Conservation (phyloP, 2,888 invertebrate genomes). For the Alloplasta piceator region DNA sequence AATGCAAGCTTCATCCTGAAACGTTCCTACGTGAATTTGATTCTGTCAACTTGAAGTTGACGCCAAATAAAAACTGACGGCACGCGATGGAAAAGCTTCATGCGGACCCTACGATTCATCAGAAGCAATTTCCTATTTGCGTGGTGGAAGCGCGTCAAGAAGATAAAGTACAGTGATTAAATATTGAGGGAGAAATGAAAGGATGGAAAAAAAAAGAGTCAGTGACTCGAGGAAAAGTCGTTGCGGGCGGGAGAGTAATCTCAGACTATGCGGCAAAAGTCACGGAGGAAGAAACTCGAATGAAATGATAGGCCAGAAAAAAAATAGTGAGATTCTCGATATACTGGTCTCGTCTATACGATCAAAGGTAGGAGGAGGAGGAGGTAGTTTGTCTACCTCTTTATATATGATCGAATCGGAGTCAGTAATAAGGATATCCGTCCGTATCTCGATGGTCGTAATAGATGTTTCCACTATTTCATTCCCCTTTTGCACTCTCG, state of each 20-base stretch:
- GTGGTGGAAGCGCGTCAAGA: too few relatives aligned
- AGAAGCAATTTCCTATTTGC: too few relatives aligned
- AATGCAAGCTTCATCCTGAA: too few relatives aligned
- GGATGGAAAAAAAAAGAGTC: constrained; percentile 54
- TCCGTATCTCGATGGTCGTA: constrained; percentile 53
- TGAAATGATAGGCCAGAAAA: background rate
- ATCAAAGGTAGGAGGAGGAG: background rate
- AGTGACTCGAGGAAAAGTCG: constrained; percentile 41
- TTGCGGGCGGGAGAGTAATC: constrained; percentile 46
- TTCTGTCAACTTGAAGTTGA: too few relatives aligned
- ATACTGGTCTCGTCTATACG: constrained; percentile 12
- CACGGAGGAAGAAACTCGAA: constrained; percentile 42
- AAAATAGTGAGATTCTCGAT: constrained; percentile 49
- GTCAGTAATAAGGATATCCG: constrained; percentile 64
- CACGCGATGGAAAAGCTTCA: too few relatives aligned
- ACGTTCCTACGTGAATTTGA: too few relatives aligned
- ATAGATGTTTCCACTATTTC: constrained; percentile 59
- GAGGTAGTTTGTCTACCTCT: background rate
- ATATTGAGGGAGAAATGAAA: constrained; percentile 27
- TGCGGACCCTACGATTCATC: too few relatives aligned
- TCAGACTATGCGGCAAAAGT: constrained; percentile 44
- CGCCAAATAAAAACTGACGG: too few relatives aligned
- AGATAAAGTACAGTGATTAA: constrained; percentile 59
- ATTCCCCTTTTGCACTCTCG: constrained; percentile 22
- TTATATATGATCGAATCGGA: constrained; percentile 44